Evolutionary conservation across 2,797 vertebrate species (phyloP), one percentile per base, ranked within the genome.

Genomic region (Halcyon smyrnensis): DNA sequence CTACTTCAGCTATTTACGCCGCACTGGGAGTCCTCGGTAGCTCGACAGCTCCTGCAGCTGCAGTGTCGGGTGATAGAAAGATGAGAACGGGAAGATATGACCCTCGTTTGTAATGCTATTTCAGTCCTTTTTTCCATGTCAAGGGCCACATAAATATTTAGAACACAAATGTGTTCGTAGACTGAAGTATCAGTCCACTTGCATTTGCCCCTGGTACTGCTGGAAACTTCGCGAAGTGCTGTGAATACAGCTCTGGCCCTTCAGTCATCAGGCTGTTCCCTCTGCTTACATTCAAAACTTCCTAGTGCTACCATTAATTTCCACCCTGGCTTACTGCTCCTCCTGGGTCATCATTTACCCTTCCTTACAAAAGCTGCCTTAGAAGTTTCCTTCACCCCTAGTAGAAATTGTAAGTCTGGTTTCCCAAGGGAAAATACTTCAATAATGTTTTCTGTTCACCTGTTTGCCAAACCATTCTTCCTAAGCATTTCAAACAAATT

Each of bases 1-100:
- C 98, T 85, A 98, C 97, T 98, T 97, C 7, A 48, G 75, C 95
- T 97, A 76, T 86, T 94, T 53, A 41, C 30, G 84, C 63, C 5
- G 1, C 5, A 18, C 36, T 0, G 10, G 53, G 65, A 93, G 62
- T 70, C 36, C 59, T 76, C 34, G 5, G 89, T 41, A 87, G 67
- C 39, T 59, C 1, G 1, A 76, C 71, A 90, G 50, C 64, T 95
- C 41, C n/a, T 34, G 41, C 1, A 0, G 70, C 78, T 71, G 15
- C 67, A 73, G 84, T 2, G 0, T 70, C 4, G 11, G 69, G 60
- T 84, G 75, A 86, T 25, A 89, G 94, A 89, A 97, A 96, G 79
- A 91, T 23, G 80, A 96, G 91, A 90, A 84, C 2, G 2, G 82
- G 48, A 89, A 79, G 81, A 53, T 80, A 51, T 71, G 71, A 92